These are phyloP conservation scores for Callorhinus ursinus DNA, from an alignment of 2,113 vertebrate genomes.

Conservation along the genomic window DNA sequence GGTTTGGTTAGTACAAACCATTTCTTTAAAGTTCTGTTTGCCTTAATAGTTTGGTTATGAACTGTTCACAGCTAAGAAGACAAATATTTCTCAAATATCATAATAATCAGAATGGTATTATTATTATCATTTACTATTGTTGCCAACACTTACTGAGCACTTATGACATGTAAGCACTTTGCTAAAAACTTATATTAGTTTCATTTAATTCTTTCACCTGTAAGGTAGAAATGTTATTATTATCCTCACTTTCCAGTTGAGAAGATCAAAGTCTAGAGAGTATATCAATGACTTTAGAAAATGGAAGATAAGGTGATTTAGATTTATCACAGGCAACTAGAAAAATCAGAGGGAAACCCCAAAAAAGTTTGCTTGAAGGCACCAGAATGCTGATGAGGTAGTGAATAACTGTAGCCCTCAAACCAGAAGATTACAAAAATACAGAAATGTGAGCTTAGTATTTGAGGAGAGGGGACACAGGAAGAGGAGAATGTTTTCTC, in stretches of 20 bases:
- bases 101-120: not conserved
- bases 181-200: not conserved
- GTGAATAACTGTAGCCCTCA: not conserved
- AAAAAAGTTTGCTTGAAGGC: not conserved
- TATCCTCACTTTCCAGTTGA: not conserved
- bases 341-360: not conserved
- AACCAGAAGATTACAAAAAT: not conserved
- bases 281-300: not conserved
- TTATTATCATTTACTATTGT: not conserved
- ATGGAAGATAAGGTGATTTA: not conserved
- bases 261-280: not conserved
- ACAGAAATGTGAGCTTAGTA: not conserved
- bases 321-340: not conserved
- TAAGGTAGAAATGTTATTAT: not conserved
- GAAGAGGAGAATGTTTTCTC: not conserved
- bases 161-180: not conserved
- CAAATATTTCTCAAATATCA: not conserved
- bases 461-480: not conserved
- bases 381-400: not conserved
- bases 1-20: not conserved
- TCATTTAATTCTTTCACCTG: slow-evolving; percentile 20
- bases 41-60: not conserved
- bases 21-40: not conserved
- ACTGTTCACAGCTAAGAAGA: not conserved
- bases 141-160: not conserved